These are phyloP conservation scores for Dinoponera quadriceps DNA, from an alignment of 1,140 invertebrate genomes.

Conservation along the genomic window DNA sequence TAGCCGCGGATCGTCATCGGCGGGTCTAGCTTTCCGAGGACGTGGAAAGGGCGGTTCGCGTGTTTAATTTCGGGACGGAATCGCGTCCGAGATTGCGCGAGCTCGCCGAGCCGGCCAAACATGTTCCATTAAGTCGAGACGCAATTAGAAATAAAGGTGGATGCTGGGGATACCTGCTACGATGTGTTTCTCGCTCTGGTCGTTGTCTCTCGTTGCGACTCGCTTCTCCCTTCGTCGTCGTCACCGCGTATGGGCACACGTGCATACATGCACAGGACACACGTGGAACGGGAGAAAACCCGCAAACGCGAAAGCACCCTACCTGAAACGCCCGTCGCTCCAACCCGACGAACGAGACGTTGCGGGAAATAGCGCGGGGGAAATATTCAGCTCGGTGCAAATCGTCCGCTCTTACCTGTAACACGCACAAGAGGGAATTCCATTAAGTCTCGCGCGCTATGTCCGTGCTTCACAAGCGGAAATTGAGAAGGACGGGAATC, in stretches of 20 bases:
- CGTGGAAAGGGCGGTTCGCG: slow-evolving; percentile 37
- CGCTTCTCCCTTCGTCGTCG: slow-evolving; percentile 13
- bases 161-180: slow-evolving; percentile 65
- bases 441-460: slow-evolving; percentile 65
- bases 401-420: slow-evolving; percentile 74
- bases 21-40: slow-evolving; percentile 11
- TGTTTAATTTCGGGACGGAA: slow-evolving; percentile 67
- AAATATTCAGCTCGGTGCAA: slow-evolving; percentile 63
- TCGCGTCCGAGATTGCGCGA: slow-evolving; percentile 68
- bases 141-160: slow-evolving; percentile 79
- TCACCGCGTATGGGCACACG: not conserved
- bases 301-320: slow-evolving; percentile 50
- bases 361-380: slow-evolving; percentile 50
- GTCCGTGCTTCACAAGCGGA: slow-evolving; percentile 52
- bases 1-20: not conserved
- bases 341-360: slow-evolving; percentile 33
- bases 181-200: slow-evolving; percentile 54
- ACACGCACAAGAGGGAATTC: slow-evolving; percentile 62
- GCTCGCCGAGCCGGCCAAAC: slow-evolving; percentile 63
- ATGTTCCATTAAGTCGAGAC: slow-evolving; percentile 78
- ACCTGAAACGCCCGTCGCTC: slow-evolving; percentile 40
- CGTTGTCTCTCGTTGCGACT: slow-evolving; percentile 19
- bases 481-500: slow-evolving; percentile 55
- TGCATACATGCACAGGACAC: too few species aligned
- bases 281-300: slow-evolving; percentile 38